phyloP scores from a whole-genome alignment of 2,888 invertebrate species.

The Ochlodes sylvanus region DNA sequence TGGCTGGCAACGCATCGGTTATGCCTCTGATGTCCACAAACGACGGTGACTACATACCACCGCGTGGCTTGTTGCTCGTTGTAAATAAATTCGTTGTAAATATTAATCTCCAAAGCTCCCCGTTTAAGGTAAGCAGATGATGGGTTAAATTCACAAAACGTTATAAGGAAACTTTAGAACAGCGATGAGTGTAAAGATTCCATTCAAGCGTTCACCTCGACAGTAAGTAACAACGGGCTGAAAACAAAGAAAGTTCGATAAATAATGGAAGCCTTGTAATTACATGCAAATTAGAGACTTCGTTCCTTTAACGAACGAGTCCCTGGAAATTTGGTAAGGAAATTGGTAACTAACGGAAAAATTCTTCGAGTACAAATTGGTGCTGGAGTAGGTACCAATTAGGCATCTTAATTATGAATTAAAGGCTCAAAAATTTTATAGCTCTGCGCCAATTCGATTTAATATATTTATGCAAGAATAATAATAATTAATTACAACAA shows the following conservation, averaged over 20 bases:
- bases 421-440: not conserved
- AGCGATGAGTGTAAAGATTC: not conserved
- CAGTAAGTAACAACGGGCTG: not conserved
- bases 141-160: not conserved
- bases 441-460: not conserved
- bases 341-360: conserved; percentile 10
- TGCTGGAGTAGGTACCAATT: not conserved
- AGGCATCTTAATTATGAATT: conserved; percentile 1
- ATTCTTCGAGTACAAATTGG: not conserved
- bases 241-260: conserved; percentile 36
- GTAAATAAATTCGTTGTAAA: too few species aligned
- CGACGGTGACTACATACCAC: too few species aligned
- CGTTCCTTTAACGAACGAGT: conserved; percentile 50
- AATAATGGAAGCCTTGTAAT: conserved; percentile 53
- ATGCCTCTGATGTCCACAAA: too few species aligned
- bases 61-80: too few species aligned
- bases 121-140: not conserved
- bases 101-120: too few species aligned
- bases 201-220: not conserved
- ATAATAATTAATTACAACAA: too few species aligned
- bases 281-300: conserved; percentile 61
- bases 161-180: not conserved
- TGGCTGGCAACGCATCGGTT: too few species aligned
- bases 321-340: conserved; percentile 45
- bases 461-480: not conserved